Percentiles rank a stretch among this genome's conserved stretches.
Evolutionary conservation across 2,113 vertebrate species (phyloP).

Genomic region (Syngnathoides biaculeatus): DNA sequence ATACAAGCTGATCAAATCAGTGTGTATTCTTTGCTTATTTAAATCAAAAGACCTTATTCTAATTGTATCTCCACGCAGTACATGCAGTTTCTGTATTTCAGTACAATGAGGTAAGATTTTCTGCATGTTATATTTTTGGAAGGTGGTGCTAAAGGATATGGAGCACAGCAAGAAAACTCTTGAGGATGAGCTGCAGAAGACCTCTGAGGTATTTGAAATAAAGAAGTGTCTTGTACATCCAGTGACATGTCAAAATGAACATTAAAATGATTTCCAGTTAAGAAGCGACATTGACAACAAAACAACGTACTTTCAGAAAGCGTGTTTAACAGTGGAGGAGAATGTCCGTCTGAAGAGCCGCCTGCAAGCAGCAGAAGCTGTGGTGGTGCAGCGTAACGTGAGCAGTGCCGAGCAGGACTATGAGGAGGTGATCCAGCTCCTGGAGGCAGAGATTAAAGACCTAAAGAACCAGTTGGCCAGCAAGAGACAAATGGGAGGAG

Average conservation of each 20-base stretch:
- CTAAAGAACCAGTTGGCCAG: constrained; percentile 79
- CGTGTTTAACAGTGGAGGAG: constrained; percentile 77
- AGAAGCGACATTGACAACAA: neutral
- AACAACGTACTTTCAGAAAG: constrained; percentile 68
- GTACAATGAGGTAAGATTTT: neutral
- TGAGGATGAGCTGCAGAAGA: constrained; percentile 83
- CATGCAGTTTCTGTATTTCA: neutral
- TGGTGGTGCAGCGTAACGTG: constrained; percentile 67
- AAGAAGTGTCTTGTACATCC: neutral
- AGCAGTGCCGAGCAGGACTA: constrained; percentile 86
- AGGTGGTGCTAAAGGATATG: constrained; percentile 81
- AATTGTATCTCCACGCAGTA: neutral
- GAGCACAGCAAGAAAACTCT: constrained; percentile 79
- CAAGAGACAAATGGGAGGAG: constrained; percentile 60
- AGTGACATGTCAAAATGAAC: neutral
- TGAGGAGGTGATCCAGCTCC: constrained; percentile 84
- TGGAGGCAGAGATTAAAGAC: constrained; percentile 87
- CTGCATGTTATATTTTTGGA: constrained; percentile 4
- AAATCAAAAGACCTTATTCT: neutral
- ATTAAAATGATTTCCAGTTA: neutral
- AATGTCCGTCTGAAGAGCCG: constrained; percentile 77
- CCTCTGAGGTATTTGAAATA: constrained; percentile 74
- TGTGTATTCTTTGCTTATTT: neutral
- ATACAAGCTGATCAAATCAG: neutral
- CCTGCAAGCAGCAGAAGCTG: constrained; percentile 74